Conservation (phyloP, 2,888 invertebrate species). For the Gari tellinella region DNA sequence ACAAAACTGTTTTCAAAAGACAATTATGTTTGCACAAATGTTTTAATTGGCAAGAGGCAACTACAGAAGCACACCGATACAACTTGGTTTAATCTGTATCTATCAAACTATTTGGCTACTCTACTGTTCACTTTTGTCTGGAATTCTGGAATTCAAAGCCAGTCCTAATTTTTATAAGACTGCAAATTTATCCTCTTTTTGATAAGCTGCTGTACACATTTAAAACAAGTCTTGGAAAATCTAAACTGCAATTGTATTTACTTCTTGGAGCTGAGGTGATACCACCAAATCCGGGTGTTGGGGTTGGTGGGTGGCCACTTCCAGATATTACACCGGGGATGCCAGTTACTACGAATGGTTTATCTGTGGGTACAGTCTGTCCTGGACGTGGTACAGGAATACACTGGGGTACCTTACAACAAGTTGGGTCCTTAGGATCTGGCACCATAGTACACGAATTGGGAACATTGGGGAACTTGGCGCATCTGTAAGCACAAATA, state of each 20-base stretch:
- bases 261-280: constrained; percentile 62
- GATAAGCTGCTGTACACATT: no score
- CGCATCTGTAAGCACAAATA: no score
- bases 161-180: no score
- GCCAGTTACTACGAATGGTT: constrained; percentile 61
- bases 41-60: no score
- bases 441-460: constrained; percentile 62
- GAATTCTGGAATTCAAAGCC: no score
- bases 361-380: constrained; percentile 55
- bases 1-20: no score
- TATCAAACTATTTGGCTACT: no score
- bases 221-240: neutral
- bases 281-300: constrained; percentile 57
- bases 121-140: no score
- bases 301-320: constrained; percentile 61
- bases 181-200: no score
- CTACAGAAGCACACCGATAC: no score
- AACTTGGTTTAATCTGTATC: no score
- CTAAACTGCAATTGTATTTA: constrained; percentile 35
- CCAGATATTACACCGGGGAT: constrained; percentile 70
- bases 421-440: constrained; percentile 69
- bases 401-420: constrained; percentile 72
- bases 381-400: constrained; percentile 60
- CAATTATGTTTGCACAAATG: no score
- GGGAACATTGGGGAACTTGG: constrained; percentile 57